A percentile compares a stretch with the other conserved stretches of the same genome.
These are phyloP conservation scores for Pelobates cultripes DNA, from an alignment of 2,797 vertebrate species.

Conservation along the genomic window DNA sequence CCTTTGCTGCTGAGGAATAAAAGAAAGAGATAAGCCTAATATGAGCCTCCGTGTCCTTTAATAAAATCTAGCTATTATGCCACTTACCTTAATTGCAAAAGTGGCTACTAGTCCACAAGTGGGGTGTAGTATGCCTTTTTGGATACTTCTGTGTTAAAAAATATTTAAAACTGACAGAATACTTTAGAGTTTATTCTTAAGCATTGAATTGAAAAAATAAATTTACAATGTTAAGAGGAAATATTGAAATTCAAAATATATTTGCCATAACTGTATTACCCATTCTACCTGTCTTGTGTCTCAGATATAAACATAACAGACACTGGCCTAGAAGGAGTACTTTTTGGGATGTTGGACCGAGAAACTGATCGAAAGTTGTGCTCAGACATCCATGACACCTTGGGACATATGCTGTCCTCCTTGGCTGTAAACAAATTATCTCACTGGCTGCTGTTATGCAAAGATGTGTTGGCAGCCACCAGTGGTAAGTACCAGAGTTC, in stretches of 20 bases:
- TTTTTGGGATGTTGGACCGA: slow-evolving; percentile 96
- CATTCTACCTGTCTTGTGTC: slow-evolving; percentile 49
- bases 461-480: slow-evolving; percentile 95
- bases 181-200: too few relatives aligned
- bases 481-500: slow-evolving; percentile 77
- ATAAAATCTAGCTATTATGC: too few relatives aligned
- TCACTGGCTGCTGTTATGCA: slow-evolving; percentile 97
- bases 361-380: slow-evolving; percentile 96
- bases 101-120: too few relatives aligned
- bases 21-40: too few relatives aligned
- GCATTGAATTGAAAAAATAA: too few relatives aligned
- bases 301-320: slow-evolving; percentile 93
- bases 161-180: too few relatives aligned
- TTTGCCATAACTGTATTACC: not conserved
- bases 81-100: too few relatives aligned
- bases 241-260: not conserved
- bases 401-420: slow-evolving; percentile 97
- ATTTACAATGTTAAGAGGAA: too few relatives aligned
- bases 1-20: too few relatives aligned
- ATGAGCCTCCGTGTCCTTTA: too few relatives aligned
- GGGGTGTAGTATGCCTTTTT: too few relatives aligned
- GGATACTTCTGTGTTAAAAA: too few relatives aligned
- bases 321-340: slow-evolving; percentile 92
- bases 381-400: slow-evolving; percentile 95
- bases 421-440: slow-evolving; percentile 95